A percentile compares a stretch with the other conserved stretches of the same genome.
Evolutionary conservation across 2,888 invertebrate species (phyloP).

Genomic region (Platynereis dumerilii): DNA sequence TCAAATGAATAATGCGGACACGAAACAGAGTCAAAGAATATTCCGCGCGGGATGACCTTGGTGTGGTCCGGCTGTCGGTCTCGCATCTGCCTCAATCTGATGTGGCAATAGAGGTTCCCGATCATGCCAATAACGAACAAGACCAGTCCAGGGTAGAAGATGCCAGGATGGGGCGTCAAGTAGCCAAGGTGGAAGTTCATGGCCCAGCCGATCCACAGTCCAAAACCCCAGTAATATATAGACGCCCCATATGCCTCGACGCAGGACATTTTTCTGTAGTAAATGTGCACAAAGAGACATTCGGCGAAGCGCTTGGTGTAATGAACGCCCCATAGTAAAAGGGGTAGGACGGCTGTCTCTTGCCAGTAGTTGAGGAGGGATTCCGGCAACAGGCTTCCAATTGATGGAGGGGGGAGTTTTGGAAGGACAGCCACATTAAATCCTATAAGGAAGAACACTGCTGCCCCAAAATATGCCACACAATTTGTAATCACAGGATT

Average conservation of each 20-base stretch:
- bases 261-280: conserved; percentile 15
- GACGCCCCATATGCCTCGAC: conserved; percentile 17
- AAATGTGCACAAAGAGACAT: conserved; percentile 28
- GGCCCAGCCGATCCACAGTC: conserved; percentile 32
- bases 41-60: conserved; percentile 15
- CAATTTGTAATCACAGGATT: conserved; percentile 7
- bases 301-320: conserved; percentile 28
- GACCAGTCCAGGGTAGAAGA: conserved; percentile 22
- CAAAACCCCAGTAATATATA: conserved; percentile 27
- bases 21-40: conserved; percentile 19
- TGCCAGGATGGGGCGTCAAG: conserved; percentile 8
- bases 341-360: conserved; percentile 15
- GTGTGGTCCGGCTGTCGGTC: not conserved
- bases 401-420: conserved; percentile 11
- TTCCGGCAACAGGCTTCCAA: conserved; percentile 28
- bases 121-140: conserved; percentile 25
- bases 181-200: conserved; percentile 29
- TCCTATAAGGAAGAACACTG: conserved; percentile 19
- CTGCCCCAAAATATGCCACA: conserved; percentile 25
- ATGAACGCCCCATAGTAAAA: conserved; percentile 27
- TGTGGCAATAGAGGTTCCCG: conserved; percentile 27
- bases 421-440: conserved; percentile 22
- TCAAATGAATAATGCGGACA: conserved; percentile 34
- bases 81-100: conserved; percentile 1
- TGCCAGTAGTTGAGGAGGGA: not conserved